Evolutionary conservation across 2,888 invertebrate genomes (phyloP).

Genomic region (Bellardia pandia): DNA sequence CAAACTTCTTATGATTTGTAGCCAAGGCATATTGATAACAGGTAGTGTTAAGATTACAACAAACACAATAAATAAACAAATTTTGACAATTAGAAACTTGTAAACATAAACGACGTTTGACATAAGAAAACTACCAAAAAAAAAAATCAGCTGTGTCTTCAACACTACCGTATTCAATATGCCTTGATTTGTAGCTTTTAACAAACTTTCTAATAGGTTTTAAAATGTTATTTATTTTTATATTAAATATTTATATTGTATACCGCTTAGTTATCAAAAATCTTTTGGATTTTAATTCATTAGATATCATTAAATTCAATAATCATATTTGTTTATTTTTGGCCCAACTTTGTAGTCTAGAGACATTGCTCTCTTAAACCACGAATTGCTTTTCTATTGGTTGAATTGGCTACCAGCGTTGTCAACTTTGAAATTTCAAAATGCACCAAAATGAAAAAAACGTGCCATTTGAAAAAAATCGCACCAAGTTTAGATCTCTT

Average conservation of each 20-base stretch:
- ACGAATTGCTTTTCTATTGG: constrained; percentile 69
- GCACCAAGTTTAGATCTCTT: too few relatives aligned
- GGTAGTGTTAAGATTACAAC: too few relatives aligned
- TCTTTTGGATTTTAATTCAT: neutral
- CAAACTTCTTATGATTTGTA: neutral
- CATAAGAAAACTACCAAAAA: too few relatives aligned
- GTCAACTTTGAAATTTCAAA: constrained; percentile 13
- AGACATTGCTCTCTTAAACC: constrained; percentile 23
- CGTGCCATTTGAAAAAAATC: too few relatives aligned
- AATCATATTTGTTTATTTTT: neutral
- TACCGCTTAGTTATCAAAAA: neutral
- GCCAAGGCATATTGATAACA: too few relatives aligned
- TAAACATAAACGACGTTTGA: too few relatives aligned
- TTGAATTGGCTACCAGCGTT: neutral
- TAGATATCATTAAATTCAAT: neutral
- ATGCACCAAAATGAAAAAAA: too few relatives aligned
- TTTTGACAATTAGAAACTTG: too few relatives aligned
- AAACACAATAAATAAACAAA: too few relatives aligned
- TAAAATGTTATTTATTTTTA: neutral
- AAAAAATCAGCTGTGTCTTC: too few relatives aligned
- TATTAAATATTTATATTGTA: neutral
- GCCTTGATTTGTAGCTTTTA: too few relatives aligned
- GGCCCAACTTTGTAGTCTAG: constrained; percentile 36
- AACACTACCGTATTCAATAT: too few relatives aligned
- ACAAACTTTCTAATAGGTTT: neutral